A percentile compares a stretch with the other conserved stretches of the same genome.
Conservation (phyloP, 2,113 vertebrate genomes). For the Leiothrix lutea region DNA sequence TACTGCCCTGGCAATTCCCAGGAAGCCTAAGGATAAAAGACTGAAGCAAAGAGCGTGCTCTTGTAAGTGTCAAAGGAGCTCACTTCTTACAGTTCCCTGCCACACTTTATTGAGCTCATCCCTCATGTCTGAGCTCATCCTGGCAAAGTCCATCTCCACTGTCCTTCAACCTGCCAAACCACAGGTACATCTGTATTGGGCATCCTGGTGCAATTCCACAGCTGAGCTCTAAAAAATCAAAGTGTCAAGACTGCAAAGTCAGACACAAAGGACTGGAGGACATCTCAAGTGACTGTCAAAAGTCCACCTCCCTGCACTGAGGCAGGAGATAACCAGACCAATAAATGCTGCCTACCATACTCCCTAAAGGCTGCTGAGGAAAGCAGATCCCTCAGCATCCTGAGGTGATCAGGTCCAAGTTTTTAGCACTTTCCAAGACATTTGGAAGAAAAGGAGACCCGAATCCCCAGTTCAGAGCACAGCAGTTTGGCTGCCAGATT, state of each 20-base stretch:
- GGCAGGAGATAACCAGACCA: not conserved
- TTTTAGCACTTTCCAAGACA: not conserved
- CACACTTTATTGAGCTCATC: not conserved
- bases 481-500: not conserved
- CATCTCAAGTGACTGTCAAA: not conserved
- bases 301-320: not conserved
- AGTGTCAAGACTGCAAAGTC: not conserved
- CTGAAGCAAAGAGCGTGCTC: not conserved
- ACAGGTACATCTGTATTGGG: not conserved
- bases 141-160: not conserved
- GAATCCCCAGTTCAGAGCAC: not conserved
- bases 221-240: not conserved
- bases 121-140: not conserved
- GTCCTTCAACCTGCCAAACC: not conserved
- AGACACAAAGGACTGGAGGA: not conserved
- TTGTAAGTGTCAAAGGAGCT: not conserved
- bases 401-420: accelerated
- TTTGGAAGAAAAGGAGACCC: not conserved
- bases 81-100: not conserved
- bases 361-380: not conserved
- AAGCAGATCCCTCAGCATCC: not conserved
- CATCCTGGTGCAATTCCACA: not conserved
- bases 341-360: not conserved
- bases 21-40: not conserved
- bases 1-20: not conserved